Evolutionary conservation across 1,140 invertebrate genomes (phyloP), one percentile per base, ranked within the genome.

Genomic region (Dicyema japonicum): DNA sequence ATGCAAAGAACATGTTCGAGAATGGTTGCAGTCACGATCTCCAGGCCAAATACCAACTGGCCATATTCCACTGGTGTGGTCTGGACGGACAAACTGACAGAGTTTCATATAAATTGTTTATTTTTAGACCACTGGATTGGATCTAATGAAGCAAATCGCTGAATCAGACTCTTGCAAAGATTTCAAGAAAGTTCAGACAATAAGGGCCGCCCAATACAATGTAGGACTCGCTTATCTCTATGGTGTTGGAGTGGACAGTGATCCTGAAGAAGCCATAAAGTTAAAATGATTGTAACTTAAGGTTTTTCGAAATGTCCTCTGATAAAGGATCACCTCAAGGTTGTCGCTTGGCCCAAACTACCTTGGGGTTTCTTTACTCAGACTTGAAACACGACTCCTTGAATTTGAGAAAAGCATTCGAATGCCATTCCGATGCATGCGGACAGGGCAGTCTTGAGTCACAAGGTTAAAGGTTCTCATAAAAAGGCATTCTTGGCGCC

Each of bases 351-450:
- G 49, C 47, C 3, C 48, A 50, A 34, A 39, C 40, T 11, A 37
- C 36, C 6, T 38, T 53, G 3, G 49, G 47, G 3, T 42, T 50
- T 41, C 46, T 41, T 33, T 53, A 53, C 31, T 45, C 46, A 15
- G 21, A 39, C n/a, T 31, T 34, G 19, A 37, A 38, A 8, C 24
- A 19, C 11, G 37, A 45, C 12, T 35, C 31, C 24, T 28, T 33
- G 1, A 38, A 53, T 34, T 34, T 51, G 5, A 39, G 46, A 14
- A 44, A 47, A 27, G 42, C 46, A 9, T 50, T 44, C 29, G 48
- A 47, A 33, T 53, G 47, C 45, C 49, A 53, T 28, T 43, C 41
- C 11, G 46, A 50, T 27, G 49, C 49, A n/a, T 47, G 43, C 37
- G 45, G 46, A 7, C 47, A 50, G 39, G 47, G 47, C 6, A 45